A percentile compares a stretch with the other conserved stretches of the same genome.
These are phyloP conservation scores for Pterostichus madidus DNA, from an alignment of 2,888 invertebrate genomes.

Conservation along the genomic window DNA sequence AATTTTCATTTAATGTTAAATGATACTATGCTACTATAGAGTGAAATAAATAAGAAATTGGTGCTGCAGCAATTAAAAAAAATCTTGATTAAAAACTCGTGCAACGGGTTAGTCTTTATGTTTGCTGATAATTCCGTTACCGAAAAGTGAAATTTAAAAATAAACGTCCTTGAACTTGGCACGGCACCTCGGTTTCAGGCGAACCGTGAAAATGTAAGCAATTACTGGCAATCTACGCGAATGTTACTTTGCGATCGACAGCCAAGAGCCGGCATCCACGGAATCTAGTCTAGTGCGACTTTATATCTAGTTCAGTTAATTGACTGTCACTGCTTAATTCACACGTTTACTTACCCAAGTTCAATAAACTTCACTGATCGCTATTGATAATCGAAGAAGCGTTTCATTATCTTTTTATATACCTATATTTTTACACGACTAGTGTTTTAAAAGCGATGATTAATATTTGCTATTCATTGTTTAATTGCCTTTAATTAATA, in stretches of 20 bases:
- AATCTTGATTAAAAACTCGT: constrained; percentile 41
- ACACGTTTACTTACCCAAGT: constrained; percentile 44
- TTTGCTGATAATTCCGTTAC: constrained; percentile 38
- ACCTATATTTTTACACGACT: neutral
- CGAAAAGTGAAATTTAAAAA: constrained; percentile 52
- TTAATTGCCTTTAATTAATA: too few relatives aligned
- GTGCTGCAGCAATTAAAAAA: constrained; percentile 30
- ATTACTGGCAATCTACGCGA: constrained; percentile 43
- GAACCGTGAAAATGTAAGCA: constrained; percentile 53
- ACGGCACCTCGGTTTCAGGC: constrained; percentile 11
- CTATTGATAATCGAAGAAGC: constrained; percentile 33
- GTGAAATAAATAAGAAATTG: neutral
- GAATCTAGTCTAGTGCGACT: constrained; percentile 61
- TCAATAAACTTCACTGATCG: constrained; percentile 55
- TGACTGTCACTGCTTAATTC: constrained; percentile 56
- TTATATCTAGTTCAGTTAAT: constrained; percentile 60
- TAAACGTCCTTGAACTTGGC: constrained; percentile 55
- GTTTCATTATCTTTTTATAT: neutral
- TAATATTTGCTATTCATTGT: too few relatives aligned
- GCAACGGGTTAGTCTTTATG: constrained; percentile 40
- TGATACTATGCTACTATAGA: constrained; percentile 19
- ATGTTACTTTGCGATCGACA: neutral
- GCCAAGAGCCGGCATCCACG: constrained; percentile 29
- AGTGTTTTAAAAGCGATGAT: neutral
- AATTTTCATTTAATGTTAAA: too few relatives aligned